Evolutionary conservation across 2,113 vertebrate species (phyloP).

Genomic region (Paralichthys olivaceus): DNA sequence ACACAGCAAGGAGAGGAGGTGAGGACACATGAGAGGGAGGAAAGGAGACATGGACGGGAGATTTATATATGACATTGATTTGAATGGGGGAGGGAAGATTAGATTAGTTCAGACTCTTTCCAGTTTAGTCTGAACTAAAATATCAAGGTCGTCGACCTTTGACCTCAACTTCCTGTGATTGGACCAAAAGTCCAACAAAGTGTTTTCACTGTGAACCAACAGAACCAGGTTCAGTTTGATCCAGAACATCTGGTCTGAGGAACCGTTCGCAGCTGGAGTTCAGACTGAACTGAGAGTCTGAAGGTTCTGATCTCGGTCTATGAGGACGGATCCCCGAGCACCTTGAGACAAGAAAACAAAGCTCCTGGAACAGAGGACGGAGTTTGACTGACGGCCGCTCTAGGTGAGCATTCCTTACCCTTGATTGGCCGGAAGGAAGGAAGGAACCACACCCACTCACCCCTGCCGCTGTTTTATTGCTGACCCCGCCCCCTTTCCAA

Average conservation of each 20-base stretch:
- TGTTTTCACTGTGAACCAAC: too few species aligned
- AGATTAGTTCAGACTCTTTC: too few species aligned
- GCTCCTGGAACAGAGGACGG: constrained; percentile 37
- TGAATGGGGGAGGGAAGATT: neutral
- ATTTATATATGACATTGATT: too few species aligned
- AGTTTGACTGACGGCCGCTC: constrained; percentile 56
- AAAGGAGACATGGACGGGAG: neutral
- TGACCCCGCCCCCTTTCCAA: constrained; percentile 39
- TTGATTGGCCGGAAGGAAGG: constrained; percentile 70
- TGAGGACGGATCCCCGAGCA: neutral
- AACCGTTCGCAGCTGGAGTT: too few species aligned
- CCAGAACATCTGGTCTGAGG: too few species aligned
- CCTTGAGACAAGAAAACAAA: neutral
- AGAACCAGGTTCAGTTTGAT: too few species aligned
- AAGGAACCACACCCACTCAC: constrained; percentile 17
- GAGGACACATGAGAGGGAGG: constrained; percentile 4
- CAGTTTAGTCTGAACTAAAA: too few species aligned
- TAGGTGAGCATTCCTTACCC: constrained; percentile 53
- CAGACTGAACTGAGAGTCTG: too few species aligned
- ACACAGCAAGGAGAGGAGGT: neutral
- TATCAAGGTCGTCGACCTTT: too few species aligned
- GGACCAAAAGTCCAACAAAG: too few species aligned
- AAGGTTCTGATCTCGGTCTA: too few species aligned
- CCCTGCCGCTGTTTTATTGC: neutral
- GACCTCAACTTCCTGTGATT: too few species aligned